Evolutionary conservation across 2,113 vertebrate genomes (phyloP), one percentile per base, ranked within the genome.

Genomic region (Boulengeromyrus knoepffleri): DNA sequence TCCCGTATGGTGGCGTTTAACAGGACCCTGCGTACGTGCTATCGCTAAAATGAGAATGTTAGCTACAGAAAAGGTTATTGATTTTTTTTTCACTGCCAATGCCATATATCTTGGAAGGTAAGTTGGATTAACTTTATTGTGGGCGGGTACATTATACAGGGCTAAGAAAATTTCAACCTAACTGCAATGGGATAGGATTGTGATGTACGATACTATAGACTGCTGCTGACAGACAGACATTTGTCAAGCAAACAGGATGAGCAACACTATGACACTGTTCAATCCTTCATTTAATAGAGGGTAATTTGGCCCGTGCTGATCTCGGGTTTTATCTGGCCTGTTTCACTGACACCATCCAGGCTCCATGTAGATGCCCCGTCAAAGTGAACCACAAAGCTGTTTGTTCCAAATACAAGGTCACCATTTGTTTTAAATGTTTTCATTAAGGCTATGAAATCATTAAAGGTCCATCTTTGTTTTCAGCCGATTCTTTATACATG

Each of bases 11-110:
- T 89, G 94, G 93, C 92, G 94, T 92, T 94, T 94, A 94, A 93
- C 89, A 92, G 89, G 56, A 10, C 90, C 89, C 46, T 77, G 88
- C 17, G 90, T 94, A 94, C 94, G 93, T 94, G 92, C 70, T 94
- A 94, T 93, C 85, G 92, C 93, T 95, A 94, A 95, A 93, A 93
- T 93, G 91, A 27, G 91, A 93, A 92, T 92, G 91, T 89, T 86
- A 92, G 91, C 88, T 85, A 91, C 50, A 90, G 90, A 86, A 66
- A 91, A 87, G n/a, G 62, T 85, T 92, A 95, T 94, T 92, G 94
- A 95, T 94, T 92, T 94, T 92, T 92, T 87, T 89, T 80, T 53
- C 88, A 89, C 89, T 50, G 56, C 85, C 24, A 88, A 66, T 39
- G 74, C 90, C 3, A 42, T 83, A 88, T 88, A 90, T 84, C 80